Base-by-base conservation (phyloP, 2,888 invertebrate species). In the Erebia aethiops region DNA sequence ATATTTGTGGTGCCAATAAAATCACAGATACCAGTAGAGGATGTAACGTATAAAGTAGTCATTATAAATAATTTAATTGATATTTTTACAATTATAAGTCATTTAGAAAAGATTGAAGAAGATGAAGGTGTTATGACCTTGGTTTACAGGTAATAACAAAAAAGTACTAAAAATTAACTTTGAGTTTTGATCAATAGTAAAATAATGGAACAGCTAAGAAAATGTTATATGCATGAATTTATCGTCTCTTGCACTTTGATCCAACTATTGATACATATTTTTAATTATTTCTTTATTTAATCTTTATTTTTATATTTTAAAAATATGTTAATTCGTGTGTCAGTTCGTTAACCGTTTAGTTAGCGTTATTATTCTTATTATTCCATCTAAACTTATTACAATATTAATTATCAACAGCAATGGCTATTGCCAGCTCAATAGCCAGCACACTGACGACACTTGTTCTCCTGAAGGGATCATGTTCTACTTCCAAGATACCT, bases 371-470 rank as follows among this genome's bases (percentile, higher is more conserved):
- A 7, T 46, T 46, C 13, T 46, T 11, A 35, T 35, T 11, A 46
- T 46, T 46, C 46, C 2, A 13, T 11, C 46, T 13, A 46, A 46
- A 46, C 0, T 46, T 46, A 11, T 46, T 1, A 10, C 7, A 54
- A 18, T 54, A 11, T n/a, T n/a, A n/a, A n/a, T n/a, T n/a, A 0
- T 14, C 13, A 83, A 79, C 80, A 93, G 92, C 67, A 90, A 92
- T 75, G 90, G 88, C 16, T 91, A 85, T 77, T 85, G 83, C 74
- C 92, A 93, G 75, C 78, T 92, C 16, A 91, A 90, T 74, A 77
- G 77, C 41, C 86, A 86, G 1, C 80, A 85, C 73, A 86, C 86
- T 5, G 88, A 88, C 71, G 85, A 82, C 13, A 62, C 73, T 7
- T 87, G 89, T 66, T 65, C 76, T n/a, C 78, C 87, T n/a, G 84